Evolutionary conservation across 2,797 vertebrate genomes (phyloP).

Genomic region (Tiaroga cobitis): DNA sequence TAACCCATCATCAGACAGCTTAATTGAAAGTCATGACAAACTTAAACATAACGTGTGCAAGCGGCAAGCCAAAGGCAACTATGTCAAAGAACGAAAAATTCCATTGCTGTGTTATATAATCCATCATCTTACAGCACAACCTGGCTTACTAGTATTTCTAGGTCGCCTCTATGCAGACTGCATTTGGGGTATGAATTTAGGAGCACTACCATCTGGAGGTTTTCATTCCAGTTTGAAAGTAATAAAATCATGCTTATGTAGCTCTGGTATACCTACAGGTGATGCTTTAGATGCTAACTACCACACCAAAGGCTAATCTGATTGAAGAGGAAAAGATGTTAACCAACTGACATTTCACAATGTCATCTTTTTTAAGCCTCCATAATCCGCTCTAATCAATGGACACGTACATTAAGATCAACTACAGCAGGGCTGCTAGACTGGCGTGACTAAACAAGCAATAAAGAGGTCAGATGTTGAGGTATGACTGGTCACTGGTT

Average conservation of each 20-base stretch:
- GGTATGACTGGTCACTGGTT: conserved; percentile 29
- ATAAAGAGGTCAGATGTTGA: conserved; percentile 22
- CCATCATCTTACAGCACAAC: background rate
- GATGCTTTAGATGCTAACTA: background rate
- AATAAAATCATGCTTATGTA: background rate
- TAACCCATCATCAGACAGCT: background rate
- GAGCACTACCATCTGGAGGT: background rate
- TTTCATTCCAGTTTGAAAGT: background rate
- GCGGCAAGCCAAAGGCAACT: background rate
- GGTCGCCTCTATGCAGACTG: conserved; percentile 2
- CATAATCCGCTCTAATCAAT: background rate
- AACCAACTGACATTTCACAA: conserved; percentile 12
- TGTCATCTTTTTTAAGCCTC: background rate
- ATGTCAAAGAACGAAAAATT: background rate
- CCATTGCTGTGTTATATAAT: conserved; percentile 16
- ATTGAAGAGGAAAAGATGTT: background rate
- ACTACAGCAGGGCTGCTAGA: background rate
- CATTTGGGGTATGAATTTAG: background rate
- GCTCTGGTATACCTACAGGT: background rate
- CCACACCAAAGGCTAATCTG: conserved; percentile 8
- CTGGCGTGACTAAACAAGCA: background rate
- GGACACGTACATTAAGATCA: background rate
- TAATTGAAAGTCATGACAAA: background rate
- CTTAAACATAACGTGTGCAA: background rate
- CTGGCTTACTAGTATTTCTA: conserved; percentile 11